Evolutionary conservation across 1,140 invertebrate species (phyloP).

Genomic region (Cyclargus thomasi): DNA sequence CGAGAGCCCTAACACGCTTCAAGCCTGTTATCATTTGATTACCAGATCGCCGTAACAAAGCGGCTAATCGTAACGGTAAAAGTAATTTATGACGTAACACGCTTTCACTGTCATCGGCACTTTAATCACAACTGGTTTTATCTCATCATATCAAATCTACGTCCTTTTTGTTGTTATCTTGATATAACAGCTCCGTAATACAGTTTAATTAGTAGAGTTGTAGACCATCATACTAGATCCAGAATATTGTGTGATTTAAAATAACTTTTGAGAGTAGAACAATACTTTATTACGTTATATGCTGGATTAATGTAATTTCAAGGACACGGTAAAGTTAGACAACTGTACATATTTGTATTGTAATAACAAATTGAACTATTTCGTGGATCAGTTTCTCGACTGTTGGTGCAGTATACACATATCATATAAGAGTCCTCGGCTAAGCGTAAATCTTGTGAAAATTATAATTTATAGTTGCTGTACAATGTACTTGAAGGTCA

Average conservation of each 20-base stretch:
- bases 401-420: too few species aligned
- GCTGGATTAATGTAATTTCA: too few species aligned
- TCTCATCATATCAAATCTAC: neutral
- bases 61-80: constrained; percentile 9
- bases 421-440: too few species aligned
- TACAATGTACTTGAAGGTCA: neutral
- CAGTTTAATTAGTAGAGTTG: too few species aligned
- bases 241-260: too few species aligned
- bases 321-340: too few species aligned
- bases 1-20: neutral
- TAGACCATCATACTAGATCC: too few species aligned
- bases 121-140: neutral
- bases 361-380: too few species aligned
- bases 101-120: constrained; percentile 6
- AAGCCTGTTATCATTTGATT: constrained; percentile 8
- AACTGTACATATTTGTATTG: too few species aligned
- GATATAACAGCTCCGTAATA: neutral
- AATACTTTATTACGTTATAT: too few species aligned
- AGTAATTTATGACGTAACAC: constrained; percentile 6
- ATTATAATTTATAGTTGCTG: neutral
- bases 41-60: neutral
- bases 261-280: too few species aligned
- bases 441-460: neutral
- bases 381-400: too few species aligned
- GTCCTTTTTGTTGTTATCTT: neutral